A percentile compares a stretch with the other conserved stretches of the same genome.
Evolutionary conservation across 2,888 invertebrate genomes (phyloP).

Genomic region (Sinodicranocentrus sp.): DNA sequence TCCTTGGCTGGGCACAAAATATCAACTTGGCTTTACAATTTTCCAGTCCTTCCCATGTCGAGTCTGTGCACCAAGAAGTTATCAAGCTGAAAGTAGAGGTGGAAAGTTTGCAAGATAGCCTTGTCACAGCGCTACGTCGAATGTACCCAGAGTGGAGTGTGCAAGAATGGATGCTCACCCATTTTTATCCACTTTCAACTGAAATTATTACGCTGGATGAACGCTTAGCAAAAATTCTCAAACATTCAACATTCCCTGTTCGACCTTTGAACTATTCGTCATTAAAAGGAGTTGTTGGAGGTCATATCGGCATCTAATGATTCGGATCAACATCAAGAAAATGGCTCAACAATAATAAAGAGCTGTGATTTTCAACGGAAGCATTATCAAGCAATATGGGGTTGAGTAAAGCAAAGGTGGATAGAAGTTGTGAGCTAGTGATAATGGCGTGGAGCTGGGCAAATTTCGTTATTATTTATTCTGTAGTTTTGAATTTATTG

Average conservation of each 20-base stretch:
- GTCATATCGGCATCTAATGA: no score
- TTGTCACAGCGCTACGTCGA: conserved; percentile 56
- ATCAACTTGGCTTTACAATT: conserved; percentile 66
- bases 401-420: no score
- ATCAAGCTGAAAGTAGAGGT: conserved; percentile 68
- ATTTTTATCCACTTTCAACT: conserved; percentile 62
- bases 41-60: conserved; percentile 73
- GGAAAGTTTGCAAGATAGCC: conserved; percentile 46
- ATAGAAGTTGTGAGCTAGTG: no score
- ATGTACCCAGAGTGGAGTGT: conserved; percentile 74
- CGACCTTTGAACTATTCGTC: no score
- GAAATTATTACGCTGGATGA: conserved; percentile 58
- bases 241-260: conserved; percentile 69
- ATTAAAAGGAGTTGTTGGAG: no score
- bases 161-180: conserved; percentile 73
- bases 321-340: no score
- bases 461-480: no score
- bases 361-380: no score
- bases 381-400: no score
- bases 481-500: no score
- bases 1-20: conserved; percentile 71
- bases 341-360: no score
- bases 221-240: conserved; percentile 65
- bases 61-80: conserved; percentile 62
- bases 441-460: no score